Evolutionary conservation across 1,140 invertebrate genomes (phyloP).

Genomic region (Marisa cornuarietis): DNA sequence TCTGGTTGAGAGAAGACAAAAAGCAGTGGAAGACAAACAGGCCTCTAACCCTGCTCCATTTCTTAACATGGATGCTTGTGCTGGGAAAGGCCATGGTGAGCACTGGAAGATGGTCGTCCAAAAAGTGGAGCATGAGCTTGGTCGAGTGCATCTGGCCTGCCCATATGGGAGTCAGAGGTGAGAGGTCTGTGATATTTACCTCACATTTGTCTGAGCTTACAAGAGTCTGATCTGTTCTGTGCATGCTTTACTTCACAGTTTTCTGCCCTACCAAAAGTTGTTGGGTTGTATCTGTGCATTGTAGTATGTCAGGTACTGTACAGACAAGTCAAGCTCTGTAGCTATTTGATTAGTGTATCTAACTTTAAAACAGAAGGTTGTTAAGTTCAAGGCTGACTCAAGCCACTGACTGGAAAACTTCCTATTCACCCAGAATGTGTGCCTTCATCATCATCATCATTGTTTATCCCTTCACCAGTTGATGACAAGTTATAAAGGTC

Average conservation of each 20-base stretch:
- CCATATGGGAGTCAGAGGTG: constrained; percentile 62
- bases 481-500: no score
- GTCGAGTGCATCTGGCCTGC: constrained; percentile 52
- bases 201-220: background rate
- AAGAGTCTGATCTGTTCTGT: no score
- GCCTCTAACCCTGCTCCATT: constrained; percentile 37
- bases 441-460: no score
- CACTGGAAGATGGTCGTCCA: constrained; percentile 42
- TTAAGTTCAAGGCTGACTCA: no score
- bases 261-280: background rate
- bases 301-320: no score
- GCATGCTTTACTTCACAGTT: no score
- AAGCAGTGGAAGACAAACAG: constrained; percentile 26
- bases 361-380: no score
- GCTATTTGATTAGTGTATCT: no score
- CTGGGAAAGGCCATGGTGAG: constrained; percentile 17
- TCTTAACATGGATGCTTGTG: constrained; percentile 24
- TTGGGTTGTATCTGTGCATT: background rate
- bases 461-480: no score
- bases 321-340: no score
- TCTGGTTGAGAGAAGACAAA: constrained; percentile 28
- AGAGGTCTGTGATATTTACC: background rate
- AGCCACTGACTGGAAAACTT: no score
- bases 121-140: constrained; percentile 52
- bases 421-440: no score